Evolutionary conservation across 1,140 invertebrate species (phyloP), one percentile per base, ranked within the genome.

Genomic region (Geopemphigus sp.): DNA sequence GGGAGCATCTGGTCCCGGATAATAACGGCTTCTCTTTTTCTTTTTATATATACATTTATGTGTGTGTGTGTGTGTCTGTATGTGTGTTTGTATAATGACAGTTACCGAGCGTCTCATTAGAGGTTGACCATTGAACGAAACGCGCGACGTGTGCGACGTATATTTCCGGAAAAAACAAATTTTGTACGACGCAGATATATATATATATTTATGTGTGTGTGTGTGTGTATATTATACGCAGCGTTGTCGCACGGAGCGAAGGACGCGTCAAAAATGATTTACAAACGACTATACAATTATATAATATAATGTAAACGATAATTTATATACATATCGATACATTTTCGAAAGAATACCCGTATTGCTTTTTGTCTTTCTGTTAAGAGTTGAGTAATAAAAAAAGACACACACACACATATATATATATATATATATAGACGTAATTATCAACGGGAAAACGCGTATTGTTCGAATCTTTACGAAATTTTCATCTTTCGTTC

Each of bases 51-150:
- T 19, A 14, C 12, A 50, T 50, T 4, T 39, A 39, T 64, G 17
- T 12, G 15, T 50, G 66, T 70, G 47, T 70, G 26, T 50, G 22
- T 64, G 32, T 68, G 26, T 54, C 17, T 29, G 12, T 45, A n/a
- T 54, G 50, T 73, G 6, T 32, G 19, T 73, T 5, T 29, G 19
- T 74, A 57, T 59, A 74, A 59, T 50, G 74, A 78, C 66, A 47
- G 66, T 12, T 50, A 70, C 74, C 74, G 17, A 78, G 54, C 61
- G 57, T 78, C 74, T 78, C 74, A 78, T 78, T 78, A 78, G 57
- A 63, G 74, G 74, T 78, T 78, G 74, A 78, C 74, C 74, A 61
- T 63, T 14, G 22, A 19, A 19, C 24, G 68, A 53, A 70, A 70
- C 24, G 22, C n/a, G n/a, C n/a, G n/a, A n/a, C n/a, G n/a, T n/a